Evolutionary conservation across 2,113 vertebrate genomes (phyloP).

Genomic region (Lophura nycthemera): DNA sequence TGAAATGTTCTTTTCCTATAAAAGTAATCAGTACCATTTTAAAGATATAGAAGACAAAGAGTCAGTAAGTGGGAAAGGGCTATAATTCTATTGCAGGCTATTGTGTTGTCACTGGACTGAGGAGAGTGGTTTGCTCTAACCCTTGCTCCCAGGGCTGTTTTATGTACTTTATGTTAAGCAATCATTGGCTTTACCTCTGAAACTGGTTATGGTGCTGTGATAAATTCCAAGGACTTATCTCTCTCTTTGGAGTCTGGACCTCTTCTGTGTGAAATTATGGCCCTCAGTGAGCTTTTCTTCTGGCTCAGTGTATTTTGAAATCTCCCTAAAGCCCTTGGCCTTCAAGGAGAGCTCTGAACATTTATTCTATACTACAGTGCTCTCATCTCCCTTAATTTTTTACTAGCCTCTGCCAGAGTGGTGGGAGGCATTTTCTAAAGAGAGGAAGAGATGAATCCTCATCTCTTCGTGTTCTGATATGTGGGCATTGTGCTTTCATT

Average conservation of each 20-base stretch:
- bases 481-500: not conserved
- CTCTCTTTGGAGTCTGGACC: not conserved
- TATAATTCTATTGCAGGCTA: not conserved
- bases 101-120: not conserved
- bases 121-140: not conserved
- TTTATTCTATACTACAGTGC: not conserved
- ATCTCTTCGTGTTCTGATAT: not conserved
- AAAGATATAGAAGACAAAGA: not conserved
- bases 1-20: not conserved
- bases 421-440: rapidly evolving
- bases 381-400: not conserved
- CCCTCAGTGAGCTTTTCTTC: not conserved
- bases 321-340: not conserved
- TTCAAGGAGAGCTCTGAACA: not conserved
- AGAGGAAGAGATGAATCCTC: not conserved
- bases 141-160: not conserved
- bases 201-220: not conserved
- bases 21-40: not conserved
- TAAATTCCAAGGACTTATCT: not conserved
- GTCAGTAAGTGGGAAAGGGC: not conserved
- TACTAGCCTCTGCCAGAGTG: rapidly evolving
- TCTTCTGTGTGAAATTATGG: not conserved
- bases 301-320: not conserved
- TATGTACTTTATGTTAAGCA: not conserved
- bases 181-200: not conserved